Base-by-base conservation (phyloP, 2,797 vertebrate species). In the Propithecus perrieri region DNA sequence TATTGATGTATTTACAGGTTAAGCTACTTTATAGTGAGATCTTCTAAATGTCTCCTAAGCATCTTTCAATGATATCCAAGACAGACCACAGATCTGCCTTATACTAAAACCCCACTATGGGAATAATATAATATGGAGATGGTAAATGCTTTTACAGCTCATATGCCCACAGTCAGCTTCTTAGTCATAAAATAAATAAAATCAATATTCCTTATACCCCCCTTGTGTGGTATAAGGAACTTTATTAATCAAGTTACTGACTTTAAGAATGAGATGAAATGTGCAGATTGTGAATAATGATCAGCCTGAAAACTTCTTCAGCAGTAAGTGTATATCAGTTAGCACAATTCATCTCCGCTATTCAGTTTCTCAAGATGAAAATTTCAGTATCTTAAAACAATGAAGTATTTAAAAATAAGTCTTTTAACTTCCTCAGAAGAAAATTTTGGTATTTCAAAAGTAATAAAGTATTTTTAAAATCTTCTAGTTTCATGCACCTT, bases 161-260 rank as follows among this genome's bases (percentile, higher is more conserved):
- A 30, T n/a, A 75, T 69, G 63, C 38, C 17, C n/a, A 57, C 18
- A 78, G 22, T 61, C n/a, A 76, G 30, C 2, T 85, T 85, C 41
- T 80, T 88, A 94, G 12, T 81, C 55, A 91, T 75, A 63, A 96
- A 83, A 85, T 38, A 85, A 89, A 86, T 8, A 93, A 93, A 89
- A 86, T 38, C 18, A 86, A 22, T 81, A 88, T 79, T 59, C 22
- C 26, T 90, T 59, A 95, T 78, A 38, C 0, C 10, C 50, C 4
- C 35, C 7, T 90, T 89, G 53, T 20, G 75, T 79, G 22, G 67
- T 26, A 84, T 86, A 59, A 59, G 26, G 26, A 59, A 59, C 24
- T 59, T 59, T 59, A 87, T 72, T 88, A 90, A 46, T 71, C 48
- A 90, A 93, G 65, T 53, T 80, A 72, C 48, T 78, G n/a, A 85